These are phyloP conservation scores for Blastobasis lacticolella DNA, from an alignment of 2,888 invertebrate genomes.

Conservation along the genomic window DNA sequence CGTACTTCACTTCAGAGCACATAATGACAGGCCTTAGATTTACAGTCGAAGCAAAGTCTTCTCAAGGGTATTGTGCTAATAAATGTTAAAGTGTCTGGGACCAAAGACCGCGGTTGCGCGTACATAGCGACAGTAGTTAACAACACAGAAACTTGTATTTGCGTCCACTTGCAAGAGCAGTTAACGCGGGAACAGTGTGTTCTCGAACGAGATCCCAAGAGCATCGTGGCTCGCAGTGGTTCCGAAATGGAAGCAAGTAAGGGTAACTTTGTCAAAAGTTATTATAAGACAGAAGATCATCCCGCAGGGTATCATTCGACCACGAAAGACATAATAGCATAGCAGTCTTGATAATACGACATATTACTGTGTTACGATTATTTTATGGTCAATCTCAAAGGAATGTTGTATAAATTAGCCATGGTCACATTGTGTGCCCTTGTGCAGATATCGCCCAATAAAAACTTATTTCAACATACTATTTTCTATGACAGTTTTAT, in stretches of 20 bases:
- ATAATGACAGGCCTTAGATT: neutral
- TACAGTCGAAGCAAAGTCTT: neutral
- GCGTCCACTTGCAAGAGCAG: neutral
- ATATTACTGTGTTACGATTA: no score
- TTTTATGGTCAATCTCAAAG: no score
- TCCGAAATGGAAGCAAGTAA: neutral
- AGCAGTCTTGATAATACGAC: no score
- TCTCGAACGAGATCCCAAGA: no score
- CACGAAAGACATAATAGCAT: conserved; percentile 8
- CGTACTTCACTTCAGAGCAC: no score
- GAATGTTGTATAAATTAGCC: no score
- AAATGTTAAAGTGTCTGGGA: conserved; percentile 24
- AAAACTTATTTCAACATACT: no score
- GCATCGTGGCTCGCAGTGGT: no score
- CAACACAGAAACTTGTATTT: conserved; percentile 10
- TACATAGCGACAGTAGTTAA: conserved; percentile 15
- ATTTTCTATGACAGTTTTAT: no score
- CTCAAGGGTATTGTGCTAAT: conserved; percentile 26
- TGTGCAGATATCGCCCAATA: no score
- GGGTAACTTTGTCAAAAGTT: neutral
- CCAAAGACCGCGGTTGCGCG: conserved; percentile 3
- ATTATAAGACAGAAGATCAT: neutral
- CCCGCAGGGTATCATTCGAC: neutral
- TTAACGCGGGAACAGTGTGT: neutral
- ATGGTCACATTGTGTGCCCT: no score